A percentile compares a stretch with the other conserved stretches of the same genome.
These are phyloP conservation scores for Bambusicola thoracicus DNA, from an alignment of 2,113 vertebrate genomes.

Conservation along the genomic window DNA sequence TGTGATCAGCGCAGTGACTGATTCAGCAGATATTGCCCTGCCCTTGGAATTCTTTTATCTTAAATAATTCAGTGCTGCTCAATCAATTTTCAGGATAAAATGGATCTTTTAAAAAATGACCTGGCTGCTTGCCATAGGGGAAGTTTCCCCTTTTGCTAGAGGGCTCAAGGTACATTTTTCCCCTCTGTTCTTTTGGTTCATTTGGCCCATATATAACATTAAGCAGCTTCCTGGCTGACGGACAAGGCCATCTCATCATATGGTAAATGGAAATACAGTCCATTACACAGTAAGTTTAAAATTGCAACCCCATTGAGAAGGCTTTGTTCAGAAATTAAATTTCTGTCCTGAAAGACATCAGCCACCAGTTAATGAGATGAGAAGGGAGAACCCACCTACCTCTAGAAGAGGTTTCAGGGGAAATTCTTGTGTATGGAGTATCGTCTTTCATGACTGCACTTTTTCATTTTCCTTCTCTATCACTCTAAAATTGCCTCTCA, in stretches of 20 bases:
- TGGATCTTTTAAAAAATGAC: background rate
- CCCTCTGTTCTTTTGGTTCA: constrained; percentile 61
- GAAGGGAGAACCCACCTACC: background rate
- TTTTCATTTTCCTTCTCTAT: background rate
- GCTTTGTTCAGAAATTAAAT: constrained; percentile 63
- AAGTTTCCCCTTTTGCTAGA: constrained; percentile 19
- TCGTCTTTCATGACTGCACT: background rate
- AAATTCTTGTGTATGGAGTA: background rate
- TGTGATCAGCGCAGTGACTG: background rate
- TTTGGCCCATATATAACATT: constrained; percentile 78
- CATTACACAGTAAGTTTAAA: constrained; percentile 79
- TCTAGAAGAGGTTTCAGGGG: background rate
- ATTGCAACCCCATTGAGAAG: constrained; percentile 71
- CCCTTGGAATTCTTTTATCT: constrained; percentile 48
- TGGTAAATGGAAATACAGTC: constrained; percentile 75
- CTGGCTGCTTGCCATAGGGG: background rate
- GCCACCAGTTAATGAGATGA: constrained; percentile 24
- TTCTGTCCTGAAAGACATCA: constrained; percentile 44
- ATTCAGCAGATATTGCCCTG: constrained; percentile 13
- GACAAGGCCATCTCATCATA: constrained; percentile 75
- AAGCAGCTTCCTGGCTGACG: constrained; percentile 74
- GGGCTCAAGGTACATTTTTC: constrained; percentile 42
- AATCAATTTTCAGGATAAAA: constrained; percentile 58
- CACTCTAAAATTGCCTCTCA: background rate
- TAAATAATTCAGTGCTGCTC: constrained; percentile 12